Evolutionary conservation across 2,113 vertebrate species (phyloP), one percentile per base, ranked within the genome.

Genomic region (Sceloporus tristichus): DNA sequence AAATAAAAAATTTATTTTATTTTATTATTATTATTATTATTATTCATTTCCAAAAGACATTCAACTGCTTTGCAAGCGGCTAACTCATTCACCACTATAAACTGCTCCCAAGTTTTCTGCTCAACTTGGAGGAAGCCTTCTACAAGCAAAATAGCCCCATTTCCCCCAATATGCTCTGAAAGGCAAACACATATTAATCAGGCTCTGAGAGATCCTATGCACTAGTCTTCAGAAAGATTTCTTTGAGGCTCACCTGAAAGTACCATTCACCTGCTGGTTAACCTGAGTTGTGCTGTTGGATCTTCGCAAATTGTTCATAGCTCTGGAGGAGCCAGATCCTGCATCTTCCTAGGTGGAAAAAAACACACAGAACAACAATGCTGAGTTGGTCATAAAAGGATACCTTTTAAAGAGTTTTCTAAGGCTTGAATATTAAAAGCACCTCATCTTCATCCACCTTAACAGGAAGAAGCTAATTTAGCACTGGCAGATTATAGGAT

Each of bases 211-310:
- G 5, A 34, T 19, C 6, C 42, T 10, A 34, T 19, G 56, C 1
- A 2, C 16, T 73, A 42, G 8, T 62, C 74, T 42, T 76, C 40
- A 82, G 16, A 3, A 76, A 56, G 9, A 54, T 42, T 42, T 23
- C 19, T 76, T 79, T 68, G 53, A 54, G 23, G 40, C 84, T 87
- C 96, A 99, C 98, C 98, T 98, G 93, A 66, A 79, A 0, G 92
- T 70, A 77, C 95, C 40, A 85, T 96, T 93, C 92, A 90, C 94
- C 75, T 94, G 95, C 96, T 97, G 98, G 95, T 96, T 97, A 53
- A 99, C 98, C 88, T 98, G 98, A 0, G 98, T 99, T 92, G 98
- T 97, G 93, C 99, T 99, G 95, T 95, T 99, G 82, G 98, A 99
- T 19, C 99, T 94, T 25, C 98, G 94, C 6, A 99, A 96, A 95